Evolutionary conservation across 2,888 invertebrate species (phyloP), one percentile per base, ranked within the genome.

Genomic region (Microctonus aethiopoides): DNA sequence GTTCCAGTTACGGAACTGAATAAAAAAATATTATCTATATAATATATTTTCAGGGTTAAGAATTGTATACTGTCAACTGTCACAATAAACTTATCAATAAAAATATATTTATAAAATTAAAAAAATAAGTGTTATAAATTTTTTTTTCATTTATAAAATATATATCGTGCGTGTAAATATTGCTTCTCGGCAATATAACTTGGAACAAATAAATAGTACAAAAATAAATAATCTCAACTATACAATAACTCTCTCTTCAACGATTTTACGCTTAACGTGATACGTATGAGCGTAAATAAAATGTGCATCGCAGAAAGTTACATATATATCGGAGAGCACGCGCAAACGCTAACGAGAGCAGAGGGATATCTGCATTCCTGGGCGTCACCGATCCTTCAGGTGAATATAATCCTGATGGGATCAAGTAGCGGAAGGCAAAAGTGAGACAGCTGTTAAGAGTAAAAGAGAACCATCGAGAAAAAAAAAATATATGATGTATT

Each of bases 221-320:
- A 16, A 34, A 59, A 13, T n/a, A 11, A 56, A 36, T 61, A 52
- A 56, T 65, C 52, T 51, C 67, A 74, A 61, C 62, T 68, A 68
- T 70, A n/a, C 41, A 29, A 29, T 63, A 68, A 67, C 72, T 71
- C 72, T 71, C 74, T 74, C 72, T 67, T 57, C 62, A 36, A 62
- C 71, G 68, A 74, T 74, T 74, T 74, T 71, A 70, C 74, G 69
- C 72, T 73, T 60, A 29, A 36, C 34, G 59, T 59, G 34, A 34
- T 36, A 46, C 46, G 46, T 46, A 46, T 46, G n/a, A 46, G 46
- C 46, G 46, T 46, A 46, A 46, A 46, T 46, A 46, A 39, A n/a
- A 5, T 46, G 46, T 46, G 16, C 46, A 46, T 16, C 46, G n/a
- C 9, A 16, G 46, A 46, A 67, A 59, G 39, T 61, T n/a, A 39